Base-by-base conservation (phyloP, 2,113 vertebrate genomes). In the Rallus limicola region DNA sequence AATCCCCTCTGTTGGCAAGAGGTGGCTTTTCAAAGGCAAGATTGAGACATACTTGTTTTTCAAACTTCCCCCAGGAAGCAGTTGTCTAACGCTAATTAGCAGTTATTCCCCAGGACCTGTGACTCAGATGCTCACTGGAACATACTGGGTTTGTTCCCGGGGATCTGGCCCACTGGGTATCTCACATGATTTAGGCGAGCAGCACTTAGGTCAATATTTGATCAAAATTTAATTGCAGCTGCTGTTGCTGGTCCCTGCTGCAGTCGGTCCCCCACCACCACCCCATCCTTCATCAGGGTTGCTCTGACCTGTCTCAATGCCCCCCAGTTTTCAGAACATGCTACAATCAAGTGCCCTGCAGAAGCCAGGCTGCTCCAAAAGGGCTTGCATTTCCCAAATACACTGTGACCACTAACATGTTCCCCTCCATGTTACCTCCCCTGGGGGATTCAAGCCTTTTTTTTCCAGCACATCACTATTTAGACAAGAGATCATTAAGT, bases 31-130 rank as follows among this genome's bases (percentile, higher is more conserved):
- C 67, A 38, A 82, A 79, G 46, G 31, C 65, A 69, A 59, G 81
- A 87, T 70, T 82, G 88, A 91, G 86, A 75, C 81, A 74, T 55
- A 50, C 17, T 95, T 89, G 81, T 65, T 92, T 94, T 79, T 50
- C 83, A 50, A 59, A 50, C 52, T 68, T 87, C 69, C 50, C 88
- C 58, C 74, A 82, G 86, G 77, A 96, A 92, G 63, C 21, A 69
- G 62, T 80, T 76, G 38, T 79, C 26, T 18, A 40, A 77, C 38
- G 55, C 28, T 82, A 62, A 82, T 79, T 55, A 86, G 9, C 25
- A 88, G 53, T 42, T 68, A 13, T 36, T 80, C 29, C 71, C 44
- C 33, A 29, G 59, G 28, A 83, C n/a, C 75, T 1, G 6, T 85
- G 82, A 85, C 72, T 92, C 92, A 86, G 88, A 53, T 34, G 77